Evolutionary conservation across 2,113 vertebrate species (phyloP).

Genomic region (Hydropotes inermis): DNA sequence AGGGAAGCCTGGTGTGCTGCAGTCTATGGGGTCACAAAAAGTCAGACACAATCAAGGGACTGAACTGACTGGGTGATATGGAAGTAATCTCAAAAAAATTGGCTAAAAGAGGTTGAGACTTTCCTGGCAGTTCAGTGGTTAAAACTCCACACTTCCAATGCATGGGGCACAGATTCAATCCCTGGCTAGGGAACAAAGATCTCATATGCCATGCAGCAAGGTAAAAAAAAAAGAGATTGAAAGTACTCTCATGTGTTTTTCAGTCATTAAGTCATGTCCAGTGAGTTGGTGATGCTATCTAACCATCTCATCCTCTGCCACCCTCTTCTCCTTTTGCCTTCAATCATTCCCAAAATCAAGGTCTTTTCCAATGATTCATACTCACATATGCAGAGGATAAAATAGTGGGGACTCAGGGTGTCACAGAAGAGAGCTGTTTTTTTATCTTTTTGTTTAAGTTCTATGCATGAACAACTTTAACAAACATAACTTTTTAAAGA

Average conservation of each 20-base stretch:
- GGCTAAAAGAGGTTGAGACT: neutral
- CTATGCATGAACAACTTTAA: neutral
- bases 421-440: neutral
- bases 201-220: neutral
- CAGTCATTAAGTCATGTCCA: neutral
- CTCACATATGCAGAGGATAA: neutral
- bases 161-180: neutral
- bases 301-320: neutral
- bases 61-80: neutral
- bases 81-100: neutral
- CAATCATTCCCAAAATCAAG: neutral
- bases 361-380: neutral
- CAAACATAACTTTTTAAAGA: neutral
- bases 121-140: neutral
- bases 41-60: rapidly evolving
- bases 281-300: neutral
- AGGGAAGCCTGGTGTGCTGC: neutral
- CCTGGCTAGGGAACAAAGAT: neutral
- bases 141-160: neutral
- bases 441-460: neutral
- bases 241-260: neutral
- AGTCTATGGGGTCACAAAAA: neutral
- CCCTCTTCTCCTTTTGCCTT: neutral
- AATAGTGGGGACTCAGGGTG: rapidly evolving
- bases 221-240: neutral